Evolutionary conservation across 2,113 vertebrate genomes (phyloP).

Genomic region (Notothenia coriiceps): DNA sequence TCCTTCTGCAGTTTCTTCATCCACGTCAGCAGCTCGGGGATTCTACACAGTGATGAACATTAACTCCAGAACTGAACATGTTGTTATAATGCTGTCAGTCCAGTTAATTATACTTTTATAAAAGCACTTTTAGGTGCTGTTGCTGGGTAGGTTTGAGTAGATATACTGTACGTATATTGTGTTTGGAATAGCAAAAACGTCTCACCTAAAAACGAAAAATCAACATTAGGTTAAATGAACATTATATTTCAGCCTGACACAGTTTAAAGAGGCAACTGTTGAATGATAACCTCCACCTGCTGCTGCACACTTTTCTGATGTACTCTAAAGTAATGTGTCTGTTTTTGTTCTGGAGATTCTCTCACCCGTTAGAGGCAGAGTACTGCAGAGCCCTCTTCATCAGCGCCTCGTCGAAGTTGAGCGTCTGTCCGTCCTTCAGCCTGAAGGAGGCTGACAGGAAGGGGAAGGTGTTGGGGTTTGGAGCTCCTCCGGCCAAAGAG

Average conservation of each 20-base stretch:
- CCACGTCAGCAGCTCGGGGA: conserved; percentile 94
- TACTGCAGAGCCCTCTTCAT: conserved; percentile 96
- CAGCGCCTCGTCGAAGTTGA: conserved; percentile 84
- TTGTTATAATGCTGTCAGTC: neutral
- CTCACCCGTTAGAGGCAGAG: conserved; percentile 90
- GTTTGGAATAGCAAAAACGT: too few relatives aligned
- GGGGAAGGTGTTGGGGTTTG: conserved; percentile 92
- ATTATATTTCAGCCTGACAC: too few relatives aligned
- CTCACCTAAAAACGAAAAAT: too few relatives aligned
- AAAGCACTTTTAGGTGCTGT: too few relatives aligned
- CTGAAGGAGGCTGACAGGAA: conserved; percentile 87
- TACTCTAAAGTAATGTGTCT: neutral
- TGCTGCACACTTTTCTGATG: too few relatives aligned
- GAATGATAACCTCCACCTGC: too few relatives aligned
- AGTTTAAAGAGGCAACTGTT: too few relatives aligned
- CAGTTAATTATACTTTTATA: too few relatives aligned
- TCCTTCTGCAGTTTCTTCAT: conserved; percentile 90
- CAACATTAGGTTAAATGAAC: too few relatives aligned
- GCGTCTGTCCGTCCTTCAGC: conserved; percentile 77
- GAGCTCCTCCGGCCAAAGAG: conserved; percentile 90
- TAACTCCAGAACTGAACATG: neutral
- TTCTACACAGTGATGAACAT: conserved; percentile 69
- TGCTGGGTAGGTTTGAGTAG: too few relatives aligned
- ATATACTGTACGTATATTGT: too few relatives aligned
- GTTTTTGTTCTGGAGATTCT: neutral